Conservation (phyloP, 2,797 vertebrate genomes). For the Pelochelys cantorii region DNA sequence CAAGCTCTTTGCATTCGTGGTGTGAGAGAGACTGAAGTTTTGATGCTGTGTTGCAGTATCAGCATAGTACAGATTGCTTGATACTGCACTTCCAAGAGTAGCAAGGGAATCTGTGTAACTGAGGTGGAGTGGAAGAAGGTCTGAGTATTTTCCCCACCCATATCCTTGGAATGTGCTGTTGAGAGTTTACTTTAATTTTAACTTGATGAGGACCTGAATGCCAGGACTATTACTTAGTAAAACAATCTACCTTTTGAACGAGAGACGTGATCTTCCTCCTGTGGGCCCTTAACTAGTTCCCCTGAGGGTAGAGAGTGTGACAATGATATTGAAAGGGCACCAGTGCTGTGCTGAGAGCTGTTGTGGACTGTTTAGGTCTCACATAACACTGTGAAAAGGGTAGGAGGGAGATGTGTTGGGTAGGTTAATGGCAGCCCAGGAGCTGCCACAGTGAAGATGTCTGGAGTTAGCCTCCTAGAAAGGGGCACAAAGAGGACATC, state of each 20-base stretch:
- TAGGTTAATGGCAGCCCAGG: neutral
- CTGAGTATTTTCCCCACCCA: neutral
- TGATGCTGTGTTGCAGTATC: constrained; percentile 22
- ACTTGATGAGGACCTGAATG: neutral
- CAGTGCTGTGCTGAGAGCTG: neutral
- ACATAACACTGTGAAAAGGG: neutral
- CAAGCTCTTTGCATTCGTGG: neutral
- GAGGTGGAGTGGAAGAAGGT: neutral
- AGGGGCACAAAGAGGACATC: neutral
- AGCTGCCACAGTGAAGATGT: neutral
- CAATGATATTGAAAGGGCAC: neutral
- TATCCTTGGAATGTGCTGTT: too few relatives aligned
- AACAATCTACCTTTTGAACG: neutral
- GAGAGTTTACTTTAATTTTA: neutral
- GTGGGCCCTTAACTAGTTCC: neutral
- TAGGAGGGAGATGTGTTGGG: neutral
- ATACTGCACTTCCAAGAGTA: neutral
- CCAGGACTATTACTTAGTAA: neutral
- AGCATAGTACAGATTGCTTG: neutral
- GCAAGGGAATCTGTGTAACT: neutral
- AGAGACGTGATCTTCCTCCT: neutral
- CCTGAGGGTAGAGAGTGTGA: too few relatives aligned
- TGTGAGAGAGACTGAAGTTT: constrained; percentile 28
- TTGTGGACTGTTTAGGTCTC: neutral
- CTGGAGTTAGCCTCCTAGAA: neutral